Base-by-base conservation (phyloP, 2,113 vertebrate species). In the Osmerus eperlanus region DNA sequence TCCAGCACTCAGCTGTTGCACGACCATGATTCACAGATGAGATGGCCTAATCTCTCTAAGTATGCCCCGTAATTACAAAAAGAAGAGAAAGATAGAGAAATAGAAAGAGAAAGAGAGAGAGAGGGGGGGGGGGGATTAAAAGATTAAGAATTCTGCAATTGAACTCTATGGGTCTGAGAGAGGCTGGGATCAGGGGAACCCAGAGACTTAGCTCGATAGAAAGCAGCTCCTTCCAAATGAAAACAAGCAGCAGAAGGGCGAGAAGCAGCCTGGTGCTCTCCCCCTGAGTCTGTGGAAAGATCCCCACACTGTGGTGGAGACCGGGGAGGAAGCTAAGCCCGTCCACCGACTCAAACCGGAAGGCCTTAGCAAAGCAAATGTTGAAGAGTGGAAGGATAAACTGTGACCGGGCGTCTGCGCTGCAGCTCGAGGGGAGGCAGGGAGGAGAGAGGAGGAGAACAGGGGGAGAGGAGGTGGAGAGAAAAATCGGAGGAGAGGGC, bases 121-220 rank as follows among this genome's bases (percentile, higher is more conserved):
- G 67, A 71, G 65, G 47, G 58, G 53, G 36, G 60, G 66, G 19
- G 21, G 70, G 85, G 89, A 89, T 92, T 90, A 90, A 91, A 87
- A 91, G 88, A 90, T 91, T 87, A 91, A 74, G 75, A 89, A 83
- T 82, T 77, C 64, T 81, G 81, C 78, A 87, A 78, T 86, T 84
- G 70, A 85, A 80, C 79, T 86, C 69, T 85, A 65, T 86, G 79
- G 74, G 84, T 85, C 82, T 85, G 79, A 86, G 80, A 41, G 36
- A 76, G 75, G 82, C 80, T 83, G 53, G 81, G 74, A 73, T 74
- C 78, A 80, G 77, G 63, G 12, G 61, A 73, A 21, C 13, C 65
- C 29, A 16, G 53, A 61, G 74, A 78, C 78, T 82, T 82, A 32
- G 36, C 7, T 9, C 3, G 36, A 41, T 41, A 41, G 36, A 41